Conservation (phyloP, 2,888 invertebrate genomes). For the Eutolmus rufibarbis region DNA sequence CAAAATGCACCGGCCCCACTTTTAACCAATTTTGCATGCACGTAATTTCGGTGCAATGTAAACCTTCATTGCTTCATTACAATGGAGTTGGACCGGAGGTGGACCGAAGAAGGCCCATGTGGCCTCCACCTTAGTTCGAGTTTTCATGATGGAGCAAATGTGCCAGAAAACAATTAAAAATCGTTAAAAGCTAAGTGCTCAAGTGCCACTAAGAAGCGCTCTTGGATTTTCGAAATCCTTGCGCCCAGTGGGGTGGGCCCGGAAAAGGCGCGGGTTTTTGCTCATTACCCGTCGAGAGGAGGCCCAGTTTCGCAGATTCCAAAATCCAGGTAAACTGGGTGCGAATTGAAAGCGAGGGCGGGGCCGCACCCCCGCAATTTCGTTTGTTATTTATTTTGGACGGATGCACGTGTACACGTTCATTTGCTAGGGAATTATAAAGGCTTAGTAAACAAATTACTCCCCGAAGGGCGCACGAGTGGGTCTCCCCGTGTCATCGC, state of each 20-base stretch:
- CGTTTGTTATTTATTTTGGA: background rate
- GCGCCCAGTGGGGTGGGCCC: background rate
- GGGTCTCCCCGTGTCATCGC: background rate
- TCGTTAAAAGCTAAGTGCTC: background rate
- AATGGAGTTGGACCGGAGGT: background rate
- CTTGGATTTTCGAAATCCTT: background rate
- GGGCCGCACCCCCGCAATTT: background rate
- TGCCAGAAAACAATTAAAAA: background rate
- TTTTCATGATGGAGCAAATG: background rate
- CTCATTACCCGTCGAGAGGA: background rate
- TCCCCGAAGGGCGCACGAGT: background rate
- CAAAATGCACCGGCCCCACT: background rate
- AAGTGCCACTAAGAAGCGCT: background rate
- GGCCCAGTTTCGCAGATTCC: background rate
- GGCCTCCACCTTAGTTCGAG: background rate
- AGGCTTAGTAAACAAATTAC: background rate
- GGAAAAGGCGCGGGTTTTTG: background rate
- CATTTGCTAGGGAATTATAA: background rate
- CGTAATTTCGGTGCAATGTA: background rate
- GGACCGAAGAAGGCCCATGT: background rate
- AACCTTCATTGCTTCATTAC: background rate
- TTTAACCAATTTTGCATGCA: background rate
- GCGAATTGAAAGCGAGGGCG: background rate
- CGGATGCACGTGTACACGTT: background rate
- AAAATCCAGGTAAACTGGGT: background rate